phyloP scores from a whole-genome alignment of 2,888 invertebrate species.

The Carpatolechia fugitivella region DNA sequence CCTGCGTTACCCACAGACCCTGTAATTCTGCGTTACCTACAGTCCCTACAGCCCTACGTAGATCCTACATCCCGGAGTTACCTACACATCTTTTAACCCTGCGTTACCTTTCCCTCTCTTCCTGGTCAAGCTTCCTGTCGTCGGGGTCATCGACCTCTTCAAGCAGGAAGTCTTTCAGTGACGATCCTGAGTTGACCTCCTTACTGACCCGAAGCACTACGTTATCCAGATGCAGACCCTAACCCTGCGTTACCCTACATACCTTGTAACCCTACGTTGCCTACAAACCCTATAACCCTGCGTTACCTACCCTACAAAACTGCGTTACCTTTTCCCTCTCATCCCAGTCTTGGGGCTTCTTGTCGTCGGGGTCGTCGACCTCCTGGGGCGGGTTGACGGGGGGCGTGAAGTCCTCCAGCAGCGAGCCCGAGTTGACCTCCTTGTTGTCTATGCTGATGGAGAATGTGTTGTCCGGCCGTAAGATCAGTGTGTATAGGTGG shows the following conservation, averaged over 20 bases:
- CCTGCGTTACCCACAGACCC: too few species aligned
- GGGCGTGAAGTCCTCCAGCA: slow-evolving; percentile 94
- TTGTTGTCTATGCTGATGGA: slow-evolving; percentile 92
- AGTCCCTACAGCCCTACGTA: too few species aligned
- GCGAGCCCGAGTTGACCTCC: slow-evolving; percentile 89
- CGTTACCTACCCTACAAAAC: too few species aligned
- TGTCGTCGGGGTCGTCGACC: slow-evolving; percentile 94
- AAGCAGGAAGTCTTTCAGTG: slow-evolving; percentile 95
- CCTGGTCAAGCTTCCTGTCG: slow-evolving; percentile 96
- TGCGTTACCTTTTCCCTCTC: slow-evolving; percentile 82
- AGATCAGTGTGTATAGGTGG: slow-evolving; percentile 96
- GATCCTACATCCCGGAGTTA: too few species aligned
- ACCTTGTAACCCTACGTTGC: too few species aligned
- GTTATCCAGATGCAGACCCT: too few species aligned
- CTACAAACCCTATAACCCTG: too few species aligned
- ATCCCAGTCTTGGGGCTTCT: slow-evolving; percentile 96
- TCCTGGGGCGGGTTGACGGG: slow-evolving; percentile 96
- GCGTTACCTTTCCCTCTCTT: slow-evolving; percentile 91
- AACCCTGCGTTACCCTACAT: too few species aligned
- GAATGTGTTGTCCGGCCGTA: slow-evolving; percentile 97
- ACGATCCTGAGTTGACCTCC: slow-evolving; percentile 89
- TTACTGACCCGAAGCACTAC: too few species aligned
- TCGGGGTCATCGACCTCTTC: slow-evolving; percentile 95
- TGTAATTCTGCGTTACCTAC: too few species aligned
- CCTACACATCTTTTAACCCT: too few species aligned